These are phyloP conservation scores for Laodelphax striatellus DNA, from an alignment of 1,140 invertebrate genomes.

Conservation along the genomic window DNA sequence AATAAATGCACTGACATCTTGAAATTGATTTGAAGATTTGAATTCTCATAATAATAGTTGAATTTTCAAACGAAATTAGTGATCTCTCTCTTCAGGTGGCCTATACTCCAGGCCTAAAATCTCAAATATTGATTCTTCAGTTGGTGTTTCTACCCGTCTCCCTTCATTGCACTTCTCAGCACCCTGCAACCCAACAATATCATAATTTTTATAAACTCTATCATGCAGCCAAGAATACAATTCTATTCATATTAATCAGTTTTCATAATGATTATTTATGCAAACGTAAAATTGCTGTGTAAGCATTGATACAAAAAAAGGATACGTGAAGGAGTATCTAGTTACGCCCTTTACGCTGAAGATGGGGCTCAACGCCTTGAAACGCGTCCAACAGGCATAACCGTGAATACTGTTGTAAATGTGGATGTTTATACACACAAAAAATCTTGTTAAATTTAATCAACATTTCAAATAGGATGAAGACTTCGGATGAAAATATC, in stretches of 20 bases:
- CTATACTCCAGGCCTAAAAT: slow-evolving; percentile 16
- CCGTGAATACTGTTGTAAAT: no score
- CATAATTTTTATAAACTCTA: background rate
- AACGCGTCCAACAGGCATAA: no score
- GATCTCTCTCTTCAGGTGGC: slow-evolving; percentile 20
- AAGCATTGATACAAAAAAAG: background rate
- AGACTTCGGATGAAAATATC: no score
- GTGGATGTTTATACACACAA: no score
- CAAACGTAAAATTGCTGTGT: background rate
- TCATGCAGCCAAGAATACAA: background rate
- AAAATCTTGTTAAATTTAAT: no score
- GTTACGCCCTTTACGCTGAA: no score
- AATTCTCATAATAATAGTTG: no score
- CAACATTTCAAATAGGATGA: no score
- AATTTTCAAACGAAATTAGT: slow-evolving; percentile 2
- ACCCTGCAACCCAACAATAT: slow-evolving; percentile 12
- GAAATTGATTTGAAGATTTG: no score
- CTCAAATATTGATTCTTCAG: slow-evolving; percentile 21
- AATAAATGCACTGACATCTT: no score
- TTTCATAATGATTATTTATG: background rate
- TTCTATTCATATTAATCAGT: background rate
- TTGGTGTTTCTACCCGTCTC: slow-evolving; percentile 14
- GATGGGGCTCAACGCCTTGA: no score
- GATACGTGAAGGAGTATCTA: no score
- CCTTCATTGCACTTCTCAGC: slow-evolving; percentile 13